Conservation (phyloP, 1,140 invertebrate species). For the Macrostomum lignano region DNA sequence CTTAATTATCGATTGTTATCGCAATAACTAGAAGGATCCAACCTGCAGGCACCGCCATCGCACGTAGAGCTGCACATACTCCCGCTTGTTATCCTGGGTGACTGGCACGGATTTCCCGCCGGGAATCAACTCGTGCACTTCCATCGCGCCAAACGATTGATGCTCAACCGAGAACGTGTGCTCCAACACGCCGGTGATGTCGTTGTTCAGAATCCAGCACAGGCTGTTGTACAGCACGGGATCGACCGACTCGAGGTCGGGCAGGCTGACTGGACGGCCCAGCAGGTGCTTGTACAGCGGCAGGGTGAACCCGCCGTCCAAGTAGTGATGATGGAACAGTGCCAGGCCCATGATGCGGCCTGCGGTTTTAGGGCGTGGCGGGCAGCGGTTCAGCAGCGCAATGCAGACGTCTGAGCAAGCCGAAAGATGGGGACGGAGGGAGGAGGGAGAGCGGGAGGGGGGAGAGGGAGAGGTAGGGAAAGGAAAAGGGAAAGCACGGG, state of each 20-base stretch:
- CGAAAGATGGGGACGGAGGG: no score
- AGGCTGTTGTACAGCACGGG: slow-evolving; percentile 42
- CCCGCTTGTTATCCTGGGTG: slow-evolving; percentile 67
- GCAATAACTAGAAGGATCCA: no score
- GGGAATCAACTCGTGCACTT: slow-evolving; percentile 36
- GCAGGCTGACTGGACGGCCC: slow-evolving; percentile 56
- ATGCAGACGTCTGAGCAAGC: no score
- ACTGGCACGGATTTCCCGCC: slow-evolving; percentile 44
- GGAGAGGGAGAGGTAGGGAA: no score
- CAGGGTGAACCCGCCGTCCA: slow-evolving; percentile 95
- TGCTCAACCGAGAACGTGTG: slow-evolving; percentile 80
- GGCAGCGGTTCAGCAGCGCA: no score
- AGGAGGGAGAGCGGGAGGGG: no score
- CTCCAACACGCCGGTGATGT: slow-evolving; percentile 57
- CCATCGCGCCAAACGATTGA: slow-evolving; percentile 64
- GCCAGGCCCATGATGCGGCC: slow-evolving; percentile 84
- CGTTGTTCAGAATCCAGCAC: slow-evolving; percentile 45
- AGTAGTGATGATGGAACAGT: slow-evolving; percentile 87
- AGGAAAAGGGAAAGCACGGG: no score
- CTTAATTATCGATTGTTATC: no score
- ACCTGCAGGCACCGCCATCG: no score
- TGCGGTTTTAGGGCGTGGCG: no score
- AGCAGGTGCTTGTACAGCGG: slow-evolving; percentile 98
- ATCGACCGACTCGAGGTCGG: slow-evolving; percentile 80
- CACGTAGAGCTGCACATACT: slow-evolving; percentile 38